phyloP scores from a whole-genome alignment of 2,888 invertebrate genomes.

The Scaeva pyrastri region DNA sequence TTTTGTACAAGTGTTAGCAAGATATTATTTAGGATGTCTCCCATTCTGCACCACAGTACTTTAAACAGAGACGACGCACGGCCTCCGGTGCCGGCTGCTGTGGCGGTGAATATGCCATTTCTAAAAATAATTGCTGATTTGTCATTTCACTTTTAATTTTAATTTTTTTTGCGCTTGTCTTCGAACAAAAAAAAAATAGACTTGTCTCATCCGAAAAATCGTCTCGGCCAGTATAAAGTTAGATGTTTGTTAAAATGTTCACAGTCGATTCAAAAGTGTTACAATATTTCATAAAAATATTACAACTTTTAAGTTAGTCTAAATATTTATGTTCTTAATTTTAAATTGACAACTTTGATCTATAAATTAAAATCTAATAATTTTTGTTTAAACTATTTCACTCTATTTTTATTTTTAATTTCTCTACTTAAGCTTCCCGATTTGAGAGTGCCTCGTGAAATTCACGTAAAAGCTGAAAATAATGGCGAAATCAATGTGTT shows the following conservation, averaged over 20 bases:
- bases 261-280: conserved; percentile 39
- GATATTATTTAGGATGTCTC: too few relatives aligned
- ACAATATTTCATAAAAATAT: conserved; percentile 5
- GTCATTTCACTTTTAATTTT: conserved; percentile 52
- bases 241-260: conserved; percentile 55
- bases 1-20: too few relatives aligned
- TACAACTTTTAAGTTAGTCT: conserved; percentile 43
- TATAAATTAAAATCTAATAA: too few relatives aligned
- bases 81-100: conserved; percentile 34
- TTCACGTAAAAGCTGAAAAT: conserved; percentile 94
- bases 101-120: conserved; percentile 67
- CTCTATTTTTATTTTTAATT: too few relatives aligned
- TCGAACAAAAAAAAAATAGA: conserved; percentile 49
- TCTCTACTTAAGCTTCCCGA: conserved; percentile 86
- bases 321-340: not conserved
- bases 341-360: too few relatives aligned
- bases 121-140: conserved; percentile 76
- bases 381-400: too few relatives aligned
- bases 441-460: conserved; percentile 89
- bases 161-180: conserved; percentile 30
- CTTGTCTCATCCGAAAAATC: conserved; percentile 56
- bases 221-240: conserved; percentile 54
- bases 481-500: conserved; percentile 97
- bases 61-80: conserved; percentile 13
- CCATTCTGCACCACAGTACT: conserved; percentile 34